Base-by-base conservation (phyloP, 2,797 vertebrate genomes). In the Lithobates sylvaticus region DNA sequence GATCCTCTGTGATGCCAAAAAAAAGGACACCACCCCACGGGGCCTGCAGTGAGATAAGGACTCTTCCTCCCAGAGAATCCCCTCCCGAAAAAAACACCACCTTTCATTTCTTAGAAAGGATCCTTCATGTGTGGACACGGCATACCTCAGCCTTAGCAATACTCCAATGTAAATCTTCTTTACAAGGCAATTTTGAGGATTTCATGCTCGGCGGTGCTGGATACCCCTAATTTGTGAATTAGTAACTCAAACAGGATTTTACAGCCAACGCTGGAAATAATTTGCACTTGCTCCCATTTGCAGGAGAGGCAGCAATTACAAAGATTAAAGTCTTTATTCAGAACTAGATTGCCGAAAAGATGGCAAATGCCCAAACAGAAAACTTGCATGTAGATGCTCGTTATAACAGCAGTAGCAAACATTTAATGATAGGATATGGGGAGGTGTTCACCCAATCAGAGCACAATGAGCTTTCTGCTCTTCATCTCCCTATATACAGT, bases 181-280 rank as follows among this genome's bases (percentile, higher is more conserved):
- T 47, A 47, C 44, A 16, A 13, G 44, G 44, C 44, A 47, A 13
- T 15, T 47, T 47, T 47, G 44, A 47, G 44, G 44, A 47, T 47
- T 47, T 47, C 15, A 47, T 47, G 44, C 15, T 15, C 3, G 44
- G 44, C 10, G 12, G 44, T 47, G 44, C 44, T 47, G 42, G 36
- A 83, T 75, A 74, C 81, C 75, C 58, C 58, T 83, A 65, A 83
- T 83, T 83, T 23, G 74, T 39, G 61, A 75, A 76, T 75, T 75
- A 83, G 81, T 83, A 65, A 76, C 75, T 83, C 81, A 76, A 83
- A 83, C 74, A 75, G 72, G 65, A 75, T 75, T 61, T 76, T 64
- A 34, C 72, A 75, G 81, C 39, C 39, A 39, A 39, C 39, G 10
- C 39, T 39, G 39, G 9, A 83, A 72, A 83, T 83, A 83, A 83